Percentiles rank a stretch among this genome's conserved stretches.
These are phyloP conservation scores for Sterrhoptilus dennistouni DNA, from an alignment of 2,113 vertebrate genomes.

Conservation along the genomic window DNA sequence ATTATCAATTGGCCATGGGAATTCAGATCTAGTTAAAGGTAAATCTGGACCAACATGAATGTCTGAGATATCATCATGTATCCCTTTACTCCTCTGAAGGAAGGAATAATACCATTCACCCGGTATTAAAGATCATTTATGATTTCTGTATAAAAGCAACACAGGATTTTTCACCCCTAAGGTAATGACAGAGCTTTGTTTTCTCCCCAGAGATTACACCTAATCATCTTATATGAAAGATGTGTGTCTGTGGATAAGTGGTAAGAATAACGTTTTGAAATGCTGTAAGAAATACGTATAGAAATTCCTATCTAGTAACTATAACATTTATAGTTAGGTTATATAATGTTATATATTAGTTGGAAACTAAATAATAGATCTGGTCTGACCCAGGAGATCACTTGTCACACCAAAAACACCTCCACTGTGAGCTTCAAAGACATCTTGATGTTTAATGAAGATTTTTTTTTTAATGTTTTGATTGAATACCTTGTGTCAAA, in stretches of 20 bases:
- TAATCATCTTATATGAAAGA: neutral
- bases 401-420: neutral
- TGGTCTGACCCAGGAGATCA: neutral
- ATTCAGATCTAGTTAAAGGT: neutral
- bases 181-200: neutral
- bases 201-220: neutral
- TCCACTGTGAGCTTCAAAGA: neutral
- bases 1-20: neutral
- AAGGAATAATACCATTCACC: neutral
- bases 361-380: neutral
- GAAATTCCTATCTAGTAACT: neutral
- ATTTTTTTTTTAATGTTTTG: neutral
- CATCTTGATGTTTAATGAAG: neutral
- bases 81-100: neutral
- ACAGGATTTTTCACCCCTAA: neutral
- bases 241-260: neutral
- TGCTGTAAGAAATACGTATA: neutral
- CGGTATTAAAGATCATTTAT: neutral
- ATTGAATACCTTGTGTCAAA: neutral
- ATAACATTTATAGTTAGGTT: neutral
- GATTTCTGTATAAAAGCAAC: neutral
- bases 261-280: neutral
- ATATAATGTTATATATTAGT: neutral
- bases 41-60: neutral
- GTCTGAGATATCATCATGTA: neutral